These are phyloP conservation scores for Thymallus thymallus DNA, from an alignment of 2,113 vertebrate species.

Conservation along the genomic window DNA sequence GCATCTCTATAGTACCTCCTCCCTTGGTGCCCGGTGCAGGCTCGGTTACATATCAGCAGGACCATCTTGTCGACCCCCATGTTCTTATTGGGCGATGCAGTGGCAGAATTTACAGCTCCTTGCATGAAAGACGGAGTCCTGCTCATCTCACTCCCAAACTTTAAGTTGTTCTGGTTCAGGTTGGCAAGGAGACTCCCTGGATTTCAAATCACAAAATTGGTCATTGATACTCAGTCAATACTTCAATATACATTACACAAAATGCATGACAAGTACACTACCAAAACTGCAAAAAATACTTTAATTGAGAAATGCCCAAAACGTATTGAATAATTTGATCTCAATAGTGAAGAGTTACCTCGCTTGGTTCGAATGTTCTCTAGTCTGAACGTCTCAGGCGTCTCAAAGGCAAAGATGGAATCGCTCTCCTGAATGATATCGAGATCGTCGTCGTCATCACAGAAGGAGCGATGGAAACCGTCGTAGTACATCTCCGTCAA, in stretches of 20 bases:
- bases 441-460: conserved; percentile 89
- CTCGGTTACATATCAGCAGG: conserved; percentile 92
- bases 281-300: no score
- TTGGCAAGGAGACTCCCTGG: conserved; percentile 89
- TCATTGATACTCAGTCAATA: conserved; percentile 60
- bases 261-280: no score
- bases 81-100: conserved; percentile 75
- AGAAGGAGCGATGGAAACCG: conserved; percentile 97
- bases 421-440: conserved; percentile 96
- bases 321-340: neutral
- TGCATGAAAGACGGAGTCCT: conserved; percentile 81
- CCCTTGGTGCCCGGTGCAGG: conserved; percentile 91
- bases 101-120: conserved; percentile 70
- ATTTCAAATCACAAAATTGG: no score
- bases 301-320: no score
- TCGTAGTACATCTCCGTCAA: conserved; percentile 99
- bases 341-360: conserved; percentile 67
- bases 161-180: conserved; percentile 95
- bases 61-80: conserved; percentile 83
- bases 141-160: conserved; percentile 81
- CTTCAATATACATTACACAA: no score
- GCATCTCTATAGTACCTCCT: conserved; percentile 77
- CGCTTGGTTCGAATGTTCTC: conserved; percentile 94
- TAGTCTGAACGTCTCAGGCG: conserved; percentile 90
- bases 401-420: conserved; percentile 98